Evolutionary conservation across 2,113 vertebrate genomes (phyloP), one percentile per base, ranked within the genome.

Genomic region (Nannobrachium achirus): DNA sequence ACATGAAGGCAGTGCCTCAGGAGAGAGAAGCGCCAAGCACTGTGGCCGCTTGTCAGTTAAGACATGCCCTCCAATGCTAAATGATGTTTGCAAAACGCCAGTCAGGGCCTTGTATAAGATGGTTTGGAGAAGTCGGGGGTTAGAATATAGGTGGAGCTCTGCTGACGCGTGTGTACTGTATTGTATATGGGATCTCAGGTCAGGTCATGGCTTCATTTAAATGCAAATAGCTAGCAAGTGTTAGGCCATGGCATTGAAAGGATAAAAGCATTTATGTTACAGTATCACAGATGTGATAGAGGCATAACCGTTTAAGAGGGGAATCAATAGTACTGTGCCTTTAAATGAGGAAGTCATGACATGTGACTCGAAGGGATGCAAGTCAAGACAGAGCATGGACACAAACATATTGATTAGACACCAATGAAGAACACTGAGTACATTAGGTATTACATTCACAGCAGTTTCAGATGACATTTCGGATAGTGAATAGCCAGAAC

Each of bases 1-100:
- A 41, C 72, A 80, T 45, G 56, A 42, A 71, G 61, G 51, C 62
- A 25, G 4, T 39, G 62, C 63, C 62, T 18, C 48, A 75, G 65
- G 20, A 44, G n/a, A 65, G 16, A 55, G 18, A 56, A 25, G 8
- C 14, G 20, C 4, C 68, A 59, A 64, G 62, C 66, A 3, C 19
- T 42, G 55, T 75, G 69, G 68, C 39, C 59, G 69, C 40, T 75
- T 76, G 66, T 83, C 82, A 73, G 45, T 16, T 1, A 9, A 42
- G 46, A 73, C 60, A 14, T 58, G 10, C n/a, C 66, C 50, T 68
- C 8, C 62, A 25, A 53, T 71, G 18, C 40, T 18, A 19, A 42
- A 16, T 7, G 46, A 55, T 20, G 45, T 59, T 70, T 73, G n/a
- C 39, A 68, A 69, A 75, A 67, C 69, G 44, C 4, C 63, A 80